Percentiles rank a stretch among this genome's conserved stretches.
These are phyloP conservation scores for Agonopterix heracliana DNA, from an alignment of 2,888 invertebrate species.

Conservation along the genomic window DNA sequence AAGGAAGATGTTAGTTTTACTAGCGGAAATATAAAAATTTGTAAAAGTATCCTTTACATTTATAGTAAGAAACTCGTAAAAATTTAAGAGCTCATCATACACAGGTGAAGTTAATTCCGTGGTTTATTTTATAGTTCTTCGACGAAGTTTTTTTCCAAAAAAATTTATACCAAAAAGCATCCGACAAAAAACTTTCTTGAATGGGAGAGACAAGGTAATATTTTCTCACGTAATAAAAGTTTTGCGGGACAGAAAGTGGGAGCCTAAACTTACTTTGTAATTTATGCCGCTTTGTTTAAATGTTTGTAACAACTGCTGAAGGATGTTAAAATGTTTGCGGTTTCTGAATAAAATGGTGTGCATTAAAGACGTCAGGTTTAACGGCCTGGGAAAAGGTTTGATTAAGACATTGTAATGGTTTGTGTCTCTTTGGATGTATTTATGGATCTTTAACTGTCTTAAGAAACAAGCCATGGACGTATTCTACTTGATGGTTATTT, in stretches of 20 bases:
- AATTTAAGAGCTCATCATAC: conserved; percentile 41
- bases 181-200: neutral
- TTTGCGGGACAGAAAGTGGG: conserved; percentile 20
- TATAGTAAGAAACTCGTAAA: conserved; percentile 36
- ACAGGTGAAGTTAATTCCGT: conserved; percentile 39
- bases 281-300: conserved; percentile 49
- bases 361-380: conserved; percentile 7
- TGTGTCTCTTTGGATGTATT: conserved; percentile 1
- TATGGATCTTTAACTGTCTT: neutral
- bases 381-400: conserved; percentile 4
- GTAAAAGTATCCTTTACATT: conserved; percentile 22
- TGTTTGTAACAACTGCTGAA: conserved; percentile 20
- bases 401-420: conserved; percentile 5
- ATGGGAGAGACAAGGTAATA: conserved; percentile 13
- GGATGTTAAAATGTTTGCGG: conserved; percentile 12
- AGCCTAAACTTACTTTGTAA: conserved; percentile 37
- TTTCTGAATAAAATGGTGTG: conserved; percentile 6
- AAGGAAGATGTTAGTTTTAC: neutral
- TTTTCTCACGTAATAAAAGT: conserved; percentile 39
- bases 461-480: no score
- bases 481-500: no score
- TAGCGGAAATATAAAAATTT: conserved; percentile 1
- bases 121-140: conserved; percentile 34
- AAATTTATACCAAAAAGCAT: neutral
- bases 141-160: conserved; percentile 8